Evolutionary conservation across 2,113 vertebrate genomes (phyloP), one percentile per base, ranked within the genome.

Genomic region (Poecilia latipinna): DNA sequence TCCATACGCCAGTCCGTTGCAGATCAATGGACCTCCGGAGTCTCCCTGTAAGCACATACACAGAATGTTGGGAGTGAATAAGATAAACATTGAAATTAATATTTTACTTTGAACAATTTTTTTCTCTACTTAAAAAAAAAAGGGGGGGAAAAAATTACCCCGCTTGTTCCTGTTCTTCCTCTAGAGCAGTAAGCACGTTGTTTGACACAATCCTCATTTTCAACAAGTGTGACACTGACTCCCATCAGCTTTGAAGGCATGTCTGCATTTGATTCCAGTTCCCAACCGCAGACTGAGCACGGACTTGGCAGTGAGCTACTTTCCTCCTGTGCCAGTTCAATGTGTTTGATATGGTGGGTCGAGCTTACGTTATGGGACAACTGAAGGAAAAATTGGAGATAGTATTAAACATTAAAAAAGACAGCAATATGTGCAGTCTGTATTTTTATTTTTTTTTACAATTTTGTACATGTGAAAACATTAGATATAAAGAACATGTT

Each of bases 21-120:
- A 97, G 28, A 97, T 89, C 39, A 97, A 82, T 1, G 96, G 96
- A 0, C 95, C 93, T 0, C 96, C 96, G 0, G 96, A 96, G 84
- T 98, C 97, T 7, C 96, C 96, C 97, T 97, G 85, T 12, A 68
- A 28, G 12, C 2, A 11, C 26, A 74, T 4, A 72, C 32, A 77
- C 12, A 12, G 39, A 42, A 26, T 26, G 37, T 1, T 74, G 51
- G 24, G n/a, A 19, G 12, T 42, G 15, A 3, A 15, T 65, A 0
- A 39, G 32, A 8, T 7, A n/a, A 57, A n/a, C 24, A 57, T 1
- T 19, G 44, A 19, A 48, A 19, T 17, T 17, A 19, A 48, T 19
- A 7, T 48, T 48, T 48, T 17, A 37, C 15, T 44, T 48, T 48
- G 13, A 19, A 1, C 2, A 10, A 8, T 10, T 57, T 57, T 48